phyloP scores from a whole-genome alignment of 1,140 invertebrate genomes.

The Zophobas morio region DNA sequence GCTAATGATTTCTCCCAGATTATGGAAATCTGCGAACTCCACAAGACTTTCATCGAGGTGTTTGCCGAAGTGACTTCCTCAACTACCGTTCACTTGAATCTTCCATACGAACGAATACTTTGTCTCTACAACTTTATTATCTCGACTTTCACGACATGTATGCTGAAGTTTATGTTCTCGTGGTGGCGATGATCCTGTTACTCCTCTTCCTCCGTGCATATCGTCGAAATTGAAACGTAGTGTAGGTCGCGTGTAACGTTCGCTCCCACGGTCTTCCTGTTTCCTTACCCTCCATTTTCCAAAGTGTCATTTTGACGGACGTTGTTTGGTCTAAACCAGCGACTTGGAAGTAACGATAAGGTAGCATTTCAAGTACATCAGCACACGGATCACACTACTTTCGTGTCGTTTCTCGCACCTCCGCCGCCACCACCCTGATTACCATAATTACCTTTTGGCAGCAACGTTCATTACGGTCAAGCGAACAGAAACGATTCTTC shows the following conservation, averaged over 20 bases:
- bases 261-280: conserved; percentile 23
- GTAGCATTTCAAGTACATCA: conserved; percentile 25
- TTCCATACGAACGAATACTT: no score
- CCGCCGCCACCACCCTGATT: background rate
- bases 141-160: no score
- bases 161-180: no score
- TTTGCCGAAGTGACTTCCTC: no score
- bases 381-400: conserved; percentile 10
- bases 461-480: background rate
- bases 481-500: background rate
- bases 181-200: no score
- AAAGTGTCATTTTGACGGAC: conserved; percentile 55
- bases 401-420: conserved; percentile 15
- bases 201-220: background rate
- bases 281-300: conserved; percentile 6
- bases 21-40: no score
- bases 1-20: no score
- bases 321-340: conserved; percentile 41
- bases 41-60: no score
- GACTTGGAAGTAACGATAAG: conserved; percentile 53
- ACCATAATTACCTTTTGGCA: conserved; percentile 6
- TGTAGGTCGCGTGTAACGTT: background rate
- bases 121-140: no score
- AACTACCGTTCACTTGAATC: no score
- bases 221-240: background rate